These are phyloP conservation scores for Antheraea assamensis DNA, from an alignment of 2,888 invertebrate genomes.

Conservation along the genomic window DNA sequence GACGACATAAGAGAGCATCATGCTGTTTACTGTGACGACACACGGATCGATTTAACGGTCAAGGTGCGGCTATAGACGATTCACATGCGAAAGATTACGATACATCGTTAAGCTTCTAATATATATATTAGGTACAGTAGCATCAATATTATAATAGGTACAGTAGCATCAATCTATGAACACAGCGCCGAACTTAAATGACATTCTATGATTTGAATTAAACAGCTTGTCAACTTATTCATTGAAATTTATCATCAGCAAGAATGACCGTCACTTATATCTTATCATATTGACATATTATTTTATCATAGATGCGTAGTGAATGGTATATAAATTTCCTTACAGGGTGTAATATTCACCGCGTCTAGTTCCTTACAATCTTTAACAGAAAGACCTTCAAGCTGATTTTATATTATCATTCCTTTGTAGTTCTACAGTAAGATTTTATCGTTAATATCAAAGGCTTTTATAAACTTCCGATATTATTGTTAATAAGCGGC, in stretches of 20 bases:
- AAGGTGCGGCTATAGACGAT: too few relatives aligned
- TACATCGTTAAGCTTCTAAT: background rate
- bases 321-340: background rate
- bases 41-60: too few relatives aligned
- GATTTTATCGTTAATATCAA: background rate
- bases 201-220: background rate
- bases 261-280: constrained; percentile 1
- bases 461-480: constrained; percentile 4
- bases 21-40: too few relatives aligned
- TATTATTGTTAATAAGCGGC: background rate
- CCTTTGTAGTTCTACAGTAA: background rate
- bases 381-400: background rate
- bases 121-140: background rate
- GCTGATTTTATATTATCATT: constrained; percentile 5
- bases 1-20: too few relatives aligned
- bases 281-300: background rate
- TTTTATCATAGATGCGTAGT: background rate
- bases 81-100: too few relatives aligned
- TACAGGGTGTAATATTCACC: background rate
- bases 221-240: background rate
- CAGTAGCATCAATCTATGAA: background rate
- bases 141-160: background rate
- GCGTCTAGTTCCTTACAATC: background rate
- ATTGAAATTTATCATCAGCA: background rate
- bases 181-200: too few relatives aligned